Evolutionary conservation across 1,140 invertebrate species (phyloP), one percentile per base, ranked within the genome.

Genomic region (Oryzaephilus surinamensis): DNA sequence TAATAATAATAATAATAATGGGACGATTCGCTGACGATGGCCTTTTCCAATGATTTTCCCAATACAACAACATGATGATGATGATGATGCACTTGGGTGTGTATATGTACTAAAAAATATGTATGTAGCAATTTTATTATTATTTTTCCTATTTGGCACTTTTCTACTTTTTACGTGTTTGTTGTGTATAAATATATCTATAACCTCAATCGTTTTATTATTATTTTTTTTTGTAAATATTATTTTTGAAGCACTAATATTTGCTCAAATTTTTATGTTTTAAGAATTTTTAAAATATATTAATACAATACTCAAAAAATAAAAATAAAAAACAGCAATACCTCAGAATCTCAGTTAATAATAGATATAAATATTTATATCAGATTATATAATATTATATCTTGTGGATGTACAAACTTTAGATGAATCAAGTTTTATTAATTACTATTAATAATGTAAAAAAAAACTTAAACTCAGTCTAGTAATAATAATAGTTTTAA

Each of bases 311-410:
- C 34, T 45, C 47, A 53, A 33, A n/a, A n/a, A n/a, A n/a, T n/a
- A n/a, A n/a, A n/a, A n/a, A n/a, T n/a, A n/a, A n/a, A n/a, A n/a
- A 58, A 57, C 56, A 51, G 47, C 52, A 58, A 58, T 58, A 58
- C 56, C 56, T 58, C 56, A 57, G 39, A 45, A 52, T 50, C 56
- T 58, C 56, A 58, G 56, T 53, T 57, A 57, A 50, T 41, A 43
- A 45, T 52, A 56, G 43, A 51, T 46, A 49, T 48, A 48, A 50
- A 52, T 54, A 54, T 55, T 54, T 58, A 52, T 52, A 52, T 50
- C 48, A 54, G 45, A 54, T 49, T 50, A 44, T 50, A 48, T 35
- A 38, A 46, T 43, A n/a, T 43, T 37, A 48, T 36, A 37, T 46
- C 39, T 46, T 32, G 36, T 55, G 43, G 51, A 55, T 55, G 52